phyloP scores from a whole-genome alignment of 2,113 vertebrate genomes.

The Montifringilla adamsi region DNA sequence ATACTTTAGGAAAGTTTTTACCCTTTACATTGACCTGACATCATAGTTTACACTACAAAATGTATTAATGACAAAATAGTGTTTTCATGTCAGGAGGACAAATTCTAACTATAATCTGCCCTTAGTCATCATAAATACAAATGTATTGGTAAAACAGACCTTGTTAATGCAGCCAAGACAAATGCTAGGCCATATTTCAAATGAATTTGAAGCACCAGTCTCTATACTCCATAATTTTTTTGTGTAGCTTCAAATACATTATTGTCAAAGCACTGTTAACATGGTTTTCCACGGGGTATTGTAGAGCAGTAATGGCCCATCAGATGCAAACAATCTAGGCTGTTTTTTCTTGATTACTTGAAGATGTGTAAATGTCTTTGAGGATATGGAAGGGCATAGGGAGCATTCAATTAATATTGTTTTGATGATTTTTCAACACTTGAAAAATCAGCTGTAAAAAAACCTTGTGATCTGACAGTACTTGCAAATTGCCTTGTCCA shows the following conservation, averaged over 20 bases:
- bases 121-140: constrained; percentile 83
- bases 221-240: constrained; percentile 50
- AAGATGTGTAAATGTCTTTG: constrained; percentile 23
- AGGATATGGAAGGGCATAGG: neutral
- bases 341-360: neutral
- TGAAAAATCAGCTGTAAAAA: constrained; percentile 1
- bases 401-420: constrained; percentile 41
- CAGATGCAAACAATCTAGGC: constrained; percentile 28
- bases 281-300: constrained; percentile 32
- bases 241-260: constrained; percentile 46
- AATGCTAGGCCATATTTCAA: constrained; percentile 78
- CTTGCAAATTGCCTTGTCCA: neutral
- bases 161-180: constrained; percentile 82
- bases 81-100: constrained; percentile 81
- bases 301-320: constrained; percentile 58
- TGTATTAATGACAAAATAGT: constrained; percentile 82
- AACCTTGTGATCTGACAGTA: neutral
- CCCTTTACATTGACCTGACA: constrained; percentile 85
- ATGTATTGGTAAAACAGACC: constrained; percentile 84
- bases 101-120: constrained; percentile 85
- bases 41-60: constrained; percentile 81
- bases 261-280: constrained; percentile 58
- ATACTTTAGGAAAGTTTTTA: constrained; percentile 83
- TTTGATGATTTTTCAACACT: constrained; percentile 45
- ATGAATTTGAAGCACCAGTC: constrained; percentile 65